phyloP scores from a whole-genome alignment of 2,888 invertebrate species.

The Drosophila leonis region DNA sequence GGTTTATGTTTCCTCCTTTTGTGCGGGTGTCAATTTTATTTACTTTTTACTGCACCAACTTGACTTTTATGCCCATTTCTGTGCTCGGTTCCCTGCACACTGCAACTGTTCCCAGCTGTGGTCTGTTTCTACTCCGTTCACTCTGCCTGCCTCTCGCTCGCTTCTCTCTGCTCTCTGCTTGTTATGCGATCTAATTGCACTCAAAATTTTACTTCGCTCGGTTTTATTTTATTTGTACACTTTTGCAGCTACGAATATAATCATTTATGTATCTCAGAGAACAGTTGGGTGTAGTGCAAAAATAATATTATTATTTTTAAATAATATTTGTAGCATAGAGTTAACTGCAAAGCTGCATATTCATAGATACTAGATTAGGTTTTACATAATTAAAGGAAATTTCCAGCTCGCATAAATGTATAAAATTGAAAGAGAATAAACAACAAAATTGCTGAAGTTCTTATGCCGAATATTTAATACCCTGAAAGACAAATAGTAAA shows the following conservation, averaged over 20 bases:
- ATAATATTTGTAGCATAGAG: background rate
- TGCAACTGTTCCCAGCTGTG: background rate
- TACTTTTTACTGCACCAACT: constrained; percentile 59
- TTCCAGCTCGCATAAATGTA: background rate
- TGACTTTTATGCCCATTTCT: constrained; percentile 58
- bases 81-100: constrained; percentile 19
- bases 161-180: background rate
- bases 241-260: background rate
- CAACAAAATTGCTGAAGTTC: no score
- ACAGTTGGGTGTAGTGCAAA: background rate
- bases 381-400: background rate
- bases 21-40: constrained; percentile 67
- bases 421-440: background rate
- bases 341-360: background rate
- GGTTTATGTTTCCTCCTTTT: constrained; percentile 59
- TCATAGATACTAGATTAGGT: background rate
- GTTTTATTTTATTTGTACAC: background rate
- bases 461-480: background rate
- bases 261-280: background rate
- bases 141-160: background rate
- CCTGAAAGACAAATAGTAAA: background rate
- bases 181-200: constrained; percentile 17
- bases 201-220: constrained; percentile 11
- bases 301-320: background rate
- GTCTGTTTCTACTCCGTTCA: constrained; percentile 4